A percentile compares a stretch with the other conserved stretches of the same genome.
Evolutionary conservation across 1,140 invertebrate species (phyloP).

Genomic region (Drosophila carrolli): DNA sequence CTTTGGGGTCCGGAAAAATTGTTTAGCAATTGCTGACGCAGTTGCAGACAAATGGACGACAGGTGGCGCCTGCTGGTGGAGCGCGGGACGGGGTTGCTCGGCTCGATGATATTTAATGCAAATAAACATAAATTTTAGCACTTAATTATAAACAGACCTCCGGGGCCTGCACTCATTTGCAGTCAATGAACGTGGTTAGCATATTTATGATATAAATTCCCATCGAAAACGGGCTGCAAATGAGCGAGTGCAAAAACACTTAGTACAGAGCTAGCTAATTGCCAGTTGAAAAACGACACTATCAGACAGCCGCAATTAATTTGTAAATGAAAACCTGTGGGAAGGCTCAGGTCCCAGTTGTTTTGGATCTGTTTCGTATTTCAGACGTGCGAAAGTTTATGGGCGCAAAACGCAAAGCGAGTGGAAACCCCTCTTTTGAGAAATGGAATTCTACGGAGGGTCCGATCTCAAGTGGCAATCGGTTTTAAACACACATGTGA

Average conservation of each 20-base stretch:
- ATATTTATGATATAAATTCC: constrained; percentile 77
- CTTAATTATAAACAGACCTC: constrained; percentile 78
- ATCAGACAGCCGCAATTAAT: constrained; percentile 35
- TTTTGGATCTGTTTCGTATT: constrained; percentile 30
- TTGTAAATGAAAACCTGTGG: constrained; percentile 71
- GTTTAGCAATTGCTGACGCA: constrained; percentile 59
- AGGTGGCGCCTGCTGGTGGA: constrained; percentile 62
- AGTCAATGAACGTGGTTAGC: constrained; percentile 68
- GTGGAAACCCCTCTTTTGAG: constrained; percentile 4
- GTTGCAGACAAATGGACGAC: constrained; percentile 71
- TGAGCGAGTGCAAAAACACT: constrained; percentile 44
- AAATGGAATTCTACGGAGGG: constrained; percentile 12
- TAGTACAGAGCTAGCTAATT: constrained; percentile 59
- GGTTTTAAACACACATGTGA: constrained; percentile 21
- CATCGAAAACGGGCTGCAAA: constrained; percentile 56
- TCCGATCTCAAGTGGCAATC: constrained; percentile 38
- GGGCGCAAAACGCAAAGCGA: constrained; percentile 2
- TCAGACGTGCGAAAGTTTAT: constrained; percentile 66
- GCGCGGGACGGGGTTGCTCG: constrained; percentile 2
- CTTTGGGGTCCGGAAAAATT: constrained; percentile 10
- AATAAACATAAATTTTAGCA: constrained; percentile 77
- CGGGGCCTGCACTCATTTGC: constrained; percentile 54
- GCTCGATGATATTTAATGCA: constrained; percentile 39
- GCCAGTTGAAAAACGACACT: constrained; percentile 49
- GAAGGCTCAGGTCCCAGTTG: constrained; percentile 46